These are phyloP conservation scores for Panagrolaimus sp. DNA, from an alignment of 1,140 invertebrate species.

Conservation along the genomic window DNA sequence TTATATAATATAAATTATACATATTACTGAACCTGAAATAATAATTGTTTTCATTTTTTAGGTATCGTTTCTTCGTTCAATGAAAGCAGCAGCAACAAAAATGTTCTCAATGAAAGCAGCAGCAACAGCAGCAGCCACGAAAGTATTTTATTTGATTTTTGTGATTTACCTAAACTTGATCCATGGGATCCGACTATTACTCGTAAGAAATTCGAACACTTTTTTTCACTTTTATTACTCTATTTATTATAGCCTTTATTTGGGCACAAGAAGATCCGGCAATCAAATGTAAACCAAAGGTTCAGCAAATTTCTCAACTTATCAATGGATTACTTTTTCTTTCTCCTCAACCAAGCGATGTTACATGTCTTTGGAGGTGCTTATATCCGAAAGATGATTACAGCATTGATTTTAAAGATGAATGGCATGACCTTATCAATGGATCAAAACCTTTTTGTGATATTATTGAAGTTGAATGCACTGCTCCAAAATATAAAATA, in stretches of 20 bases:
- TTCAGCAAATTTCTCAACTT: neutral
- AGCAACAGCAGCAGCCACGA: too few species aligned
- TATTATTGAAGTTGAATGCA: neutral
- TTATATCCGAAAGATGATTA: neutral
- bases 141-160: neutral
- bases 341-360: neutral
- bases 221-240: too few species aligned
- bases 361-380: neutral
- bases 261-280: neutral
- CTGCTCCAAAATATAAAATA: too few species aligned
- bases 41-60: too few species aligned
- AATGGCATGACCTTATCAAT: neutral
- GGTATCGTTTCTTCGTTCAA: too few species aligned
- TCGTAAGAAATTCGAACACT: too few species aligned
- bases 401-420: neutral
- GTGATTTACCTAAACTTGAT: neutral
- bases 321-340: neutral
- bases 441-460: neutral
- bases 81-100: too few species aligned
- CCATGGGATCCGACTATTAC: conserved; percentile 11
- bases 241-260: neutral
- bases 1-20: too few species aligned
- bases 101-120: too few species aligned
- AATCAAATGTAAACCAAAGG: neutral
- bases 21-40: too few species aligned